phyloP scores from a whole-genome alignment of 2,888 invertebrate species.

The Idaea straminata region DNA sequence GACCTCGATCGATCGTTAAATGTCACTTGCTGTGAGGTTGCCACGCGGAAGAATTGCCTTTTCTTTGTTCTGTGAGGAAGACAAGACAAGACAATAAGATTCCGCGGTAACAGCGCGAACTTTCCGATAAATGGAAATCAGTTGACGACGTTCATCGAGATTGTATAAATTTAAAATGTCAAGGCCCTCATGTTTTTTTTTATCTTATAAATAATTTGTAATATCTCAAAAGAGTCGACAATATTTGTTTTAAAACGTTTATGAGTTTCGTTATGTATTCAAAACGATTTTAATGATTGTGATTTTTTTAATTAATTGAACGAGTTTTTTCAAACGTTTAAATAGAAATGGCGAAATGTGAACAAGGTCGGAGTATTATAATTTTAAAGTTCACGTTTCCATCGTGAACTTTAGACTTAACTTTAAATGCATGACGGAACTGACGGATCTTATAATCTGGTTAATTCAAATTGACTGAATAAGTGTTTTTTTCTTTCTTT shows the following conservation, averaged over 20 bases:
- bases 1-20: slow-evolving; percentile 73
- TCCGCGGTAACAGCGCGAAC: slow-evolving; percentile 51
- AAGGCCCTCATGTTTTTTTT: slow-evolving; percentile 19
- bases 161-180: slow-evolving; percentile 37
- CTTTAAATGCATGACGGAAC: neutral
- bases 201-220: slow-evolving; percentile 7
- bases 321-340: neutral
- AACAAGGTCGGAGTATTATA: neutral
- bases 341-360: neutral
- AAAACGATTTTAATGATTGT: neutral
- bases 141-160: slow-evolving; percentile 37
- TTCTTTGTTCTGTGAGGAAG: slow-evolving; percentile 59
- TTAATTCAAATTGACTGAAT: no score
- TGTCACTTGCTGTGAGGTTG: slow-evolving; percentile 67
- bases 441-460: no score
- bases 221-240: neutral
- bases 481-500: no score
- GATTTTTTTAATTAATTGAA: neutral
- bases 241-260: neutral
- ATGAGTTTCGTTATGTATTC: neutral
- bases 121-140: slow-evolving; percentile 50
- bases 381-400: neutral
- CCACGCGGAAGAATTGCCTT: slow-evolving; percentile 64
- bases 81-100: slow-evolving; percentile 57
- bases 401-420: neutral